Conservation (phyloP, 2,888 invertebrate genomes). For the Drosophila formosana region DNA sequence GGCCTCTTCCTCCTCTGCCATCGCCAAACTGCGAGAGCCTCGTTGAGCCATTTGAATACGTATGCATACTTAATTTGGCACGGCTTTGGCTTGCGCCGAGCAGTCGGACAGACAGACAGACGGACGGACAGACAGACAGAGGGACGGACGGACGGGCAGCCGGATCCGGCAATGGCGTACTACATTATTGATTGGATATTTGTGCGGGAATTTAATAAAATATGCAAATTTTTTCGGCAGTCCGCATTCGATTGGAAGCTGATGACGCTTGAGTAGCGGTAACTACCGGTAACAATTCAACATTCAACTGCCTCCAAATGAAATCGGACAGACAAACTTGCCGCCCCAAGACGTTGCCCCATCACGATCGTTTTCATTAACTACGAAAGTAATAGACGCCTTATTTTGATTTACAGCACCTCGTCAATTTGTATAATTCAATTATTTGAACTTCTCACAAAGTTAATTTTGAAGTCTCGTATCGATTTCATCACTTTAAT, state of each 20-base stretch:
- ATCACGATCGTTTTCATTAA: neutral
- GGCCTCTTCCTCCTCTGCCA: slow-evolving; percentile 29
- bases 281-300: slow-evolving; percentile 38
- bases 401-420: neutral
- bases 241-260: slow-evolving; percentile 61
- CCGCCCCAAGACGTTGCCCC: neutral
- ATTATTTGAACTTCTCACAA: neutral
- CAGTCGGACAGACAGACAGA: neutral
- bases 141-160: slow-evolving; percentile 12
- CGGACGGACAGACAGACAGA: neutral
- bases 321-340: slow-evolving; percentile 1
- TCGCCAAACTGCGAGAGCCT: slow-evolving; percentile 22
- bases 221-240: slow-evolving; percentile 72
- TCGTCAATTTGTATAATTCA: neutral
- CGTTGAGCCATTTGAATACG: slow-evolving; percentile 75
- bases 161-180: slow-evolving; percentile 67
- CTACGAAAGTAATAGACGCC: neutral
- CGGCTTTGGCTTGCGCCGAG: slow-evolving; percentile 54
- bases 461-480: neutral
- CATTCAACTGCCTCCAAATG: slow-evolving; percentile 9
- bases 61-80: slow-evolving; percentile 78
- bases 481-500: neutral
- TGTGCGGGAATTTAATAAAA: slow-evolving; percentile 79
- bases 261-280: slow-evolving; percentile 41
- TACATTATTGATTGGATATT: slow-evolving; percentile 81